A percentile compares a stretch with the other conserved stretches of the same genome.
Conservation (phyloP, 2,797 vertebrate species). For the Tokudaia muenninki region DNA sequence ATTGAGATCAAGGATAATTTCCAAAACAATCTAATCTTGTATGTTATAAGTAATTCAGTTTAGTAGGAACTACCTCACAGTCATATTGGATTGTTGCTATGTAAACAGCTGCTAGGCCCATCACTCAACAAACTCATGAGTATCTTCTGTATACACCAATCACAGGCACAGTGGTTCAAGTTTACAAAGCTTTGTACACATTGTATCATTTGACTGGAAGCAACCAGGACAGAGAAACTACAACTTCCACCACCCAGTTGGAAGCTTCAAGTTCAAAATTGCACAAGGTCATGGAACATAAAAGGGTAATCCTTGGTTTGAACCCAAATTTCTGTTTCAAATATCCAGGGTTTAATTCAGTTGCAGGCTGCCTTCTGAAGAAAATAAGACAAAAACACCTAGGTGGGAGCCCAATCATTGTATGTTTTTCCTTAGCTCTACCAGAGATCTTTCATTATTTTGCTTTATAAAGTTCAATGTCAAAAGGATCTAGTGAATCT, state of each 20-base stretch:
- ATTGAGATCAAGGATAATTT: neutral
- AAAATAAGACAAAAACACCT: neutral
- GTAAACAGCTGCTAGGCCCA: neutral
- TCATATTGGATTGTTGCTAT: slow-evolving; percentile 15
- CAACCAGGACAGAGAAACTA: neutral
- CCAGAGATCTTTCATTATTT: fast-evolving
- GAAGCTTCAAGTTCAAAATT: slow-evolving; percentile 17
- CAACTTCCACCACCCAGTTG: neutral
- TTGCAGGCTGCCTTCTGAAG: neutral
- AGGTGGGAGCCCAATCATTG: neutral
- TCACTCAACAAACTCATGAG: neutral
- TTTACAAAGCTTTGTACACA: neutral
- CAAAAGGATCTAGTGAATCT: neutral
- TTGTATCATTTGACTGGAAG: neutral
- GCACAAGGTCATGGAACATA: slow-evolving; percentile 2
- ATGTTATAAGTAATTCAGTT: neutral
- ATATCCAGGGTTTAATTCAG: neutral
- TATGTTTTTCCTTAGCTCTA: neutral
- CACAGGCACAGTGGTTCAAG: neutral
- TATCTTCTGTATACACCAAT: neutral
- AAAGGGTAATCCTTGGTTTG: neutral
- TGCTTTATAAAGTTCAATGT: fast-evolving
- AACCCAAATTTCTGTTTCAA: slow-evolving; percentile 7
- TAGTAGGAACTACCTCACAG: neutral
- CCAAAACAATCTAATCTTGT: neutral